These are phyloP conservation scores for Empidonax traillii DNA, from an alignment of 2,113 vertebrate species.

Conservation along the genomic window DNA sequence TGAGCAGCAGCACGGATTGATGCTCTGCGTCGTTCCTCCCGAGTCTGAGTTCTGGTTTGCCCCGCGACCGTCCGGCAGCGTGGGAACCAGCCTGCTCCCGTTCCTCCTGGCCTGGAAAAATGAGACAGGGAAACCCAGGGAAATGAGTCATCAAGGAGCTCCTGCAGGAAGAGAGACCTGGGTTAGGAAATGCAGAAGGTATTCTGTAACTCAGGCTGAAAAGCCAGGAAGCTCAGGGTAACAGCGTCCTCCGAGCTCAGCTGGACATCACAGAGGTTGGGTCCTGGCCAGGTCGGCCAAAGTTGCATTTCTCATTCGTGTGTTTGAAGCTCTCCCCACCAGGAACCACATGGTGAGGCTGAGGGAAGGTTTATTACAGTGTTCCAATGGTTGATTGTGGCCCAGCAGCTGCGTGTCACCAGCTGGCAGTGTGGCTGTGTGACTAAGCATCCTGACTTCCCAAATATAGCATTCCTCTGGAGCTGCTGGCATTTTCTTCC, in stretches of 20 bases:
- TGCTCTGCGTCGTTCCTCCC: not conserved
- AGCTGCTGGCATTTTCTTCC: not conserved
- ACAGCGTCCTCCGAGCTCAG: rapidly evolving
- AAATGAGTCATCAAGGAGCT: conserved; percentile 31
- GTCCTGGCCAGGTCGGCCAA: not conserved
- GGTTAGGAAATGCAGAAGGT: not conserved
- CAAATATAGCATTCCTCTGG: conserved; percentile 43
- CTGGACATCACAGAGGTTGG: not conserved
- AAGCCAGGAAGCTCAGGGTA: not conserved
- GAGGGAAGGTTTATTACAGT: conserved; percentile 39
- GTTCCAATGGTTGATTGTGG: not conserved
- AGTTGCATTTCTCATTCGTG: not conserved
- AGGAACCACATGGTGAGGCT: conserved; percentile 6
- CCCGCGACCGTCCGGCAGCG: not conserved
- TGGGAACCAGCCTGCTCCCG: not conserved
- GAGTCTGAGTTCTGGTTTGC: not conserved
- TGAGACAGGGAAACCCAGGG: conserved; percentile 25
- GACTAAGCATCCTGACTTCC: conserved; percentile 57
- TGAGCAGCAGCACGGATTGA: not conserved
- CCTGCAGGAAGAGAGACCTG: conserved; percentile 4
- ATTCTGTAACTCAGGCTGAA: not conserved
- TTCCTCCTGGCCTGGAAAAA: not conserved
- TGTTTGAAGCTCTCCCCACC: not conserved
- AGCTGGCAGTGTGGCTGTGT: conserved; percentile 25
- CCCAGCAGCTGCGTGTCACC: conserved; percentile 51